These are phyloP conservation scores for Rhynchonycteris naso DNA, from an alignment of 2,797 vertebrate genomes.

Conservation along the genomic window DNA sequence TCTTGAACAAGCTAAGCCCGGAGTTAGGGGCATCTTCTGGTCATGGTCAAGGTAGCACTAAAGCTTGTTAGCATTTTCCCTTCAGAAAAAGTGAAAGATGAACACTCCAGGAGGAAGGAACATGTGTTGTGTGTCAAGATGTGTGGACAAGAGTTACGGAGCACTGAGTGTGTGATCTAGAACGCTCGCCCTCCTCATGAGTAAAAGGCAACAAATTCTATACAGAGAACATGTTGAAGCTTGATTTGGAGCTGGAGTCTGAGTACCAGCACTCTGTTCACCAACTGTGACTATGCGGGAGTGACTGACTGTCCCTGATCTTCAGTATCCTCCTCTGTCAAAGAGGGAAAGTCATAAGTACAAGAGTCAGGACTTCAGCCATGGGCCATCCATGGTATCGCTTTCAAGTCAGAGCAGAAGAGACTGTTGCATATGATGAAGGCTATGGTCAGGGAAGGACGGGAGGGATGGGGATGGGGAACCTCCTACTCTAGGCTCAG, in stretches of 20 bases:
- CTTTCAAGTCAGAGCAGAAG: not conserved
- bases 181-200: not conserved
- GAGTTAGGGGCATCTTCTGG: not conserved
- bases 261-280: not conserved
- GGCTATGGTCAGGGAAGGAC: not conserved
- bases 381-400: not conserved
- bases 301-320: not conserved
- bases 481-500: rapidly evolving
- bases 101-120: not conserved
- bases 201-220: not conserved
- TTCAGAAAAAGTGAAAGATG: not conserved
- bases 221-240: not conserved
- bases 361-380: not conserved
- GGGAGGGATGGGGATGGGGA: too few species aligned
- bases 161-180: not conserved
- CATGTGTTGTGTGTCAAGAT: rapidly evolving
- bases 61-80: not conserved
- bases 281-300: rapidly evolving
- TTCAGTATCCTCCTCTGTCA: not conserved
- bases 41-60: not conserved
- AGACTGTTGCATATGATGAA: not conserved
- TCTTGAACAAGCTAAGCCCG: not conserved
- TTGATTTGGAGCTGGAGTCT: not conserved
- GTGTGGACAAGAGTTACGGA: not conserved
- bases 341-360: not conserved